These are phyloP conservation scores for Ailurus styani DNA, from an alignment of 2,113 vertebrate genomes.

Conservation along the genomic window DNA sequence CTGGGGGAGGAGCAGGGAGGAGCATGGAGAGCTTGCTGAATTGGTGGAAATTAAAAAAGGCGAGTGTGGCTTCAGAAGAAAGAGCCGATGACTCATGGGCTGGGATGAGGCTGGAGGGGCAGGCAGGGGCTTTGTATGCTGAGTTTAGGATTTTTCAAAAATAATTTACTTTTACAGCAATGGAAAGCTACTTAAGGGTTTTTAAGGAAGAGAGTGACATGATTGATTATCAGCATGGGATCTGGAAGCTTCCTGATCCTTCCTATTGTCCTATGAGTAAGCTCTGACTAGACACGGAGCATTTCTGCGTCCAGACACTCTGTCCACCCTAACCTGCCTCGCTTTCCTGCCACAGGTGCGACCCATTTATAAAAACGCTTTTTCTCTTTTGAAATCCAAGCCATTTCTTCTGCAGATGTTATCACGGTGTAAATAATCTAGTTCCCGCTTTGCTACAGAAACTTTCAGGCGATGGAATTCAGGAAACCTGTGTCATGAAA, in stretches of 20 bases:
- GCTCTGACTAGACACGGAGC: background rate
- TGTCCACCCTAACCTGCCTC: conserved; percentile 38
- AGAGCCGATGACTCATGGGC: background rate
- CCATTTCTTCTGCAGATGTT: conserved; percentile 59
- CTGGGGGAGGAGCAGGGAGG: no score
- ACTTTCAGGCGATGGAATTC: conserved; percentile 40
- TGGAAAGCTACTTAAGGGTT: conserved; percentile 48
- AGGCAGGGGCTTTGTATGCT: background rate
- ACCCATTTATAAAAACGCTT: conserved; percentile 63
- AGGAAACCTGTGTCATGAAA: conserved; percentile 60
- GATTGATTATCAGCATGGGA: conserved; percentile 38
- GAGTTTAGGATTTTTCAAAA: background rate
- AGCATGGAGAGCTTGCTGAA: background rate
- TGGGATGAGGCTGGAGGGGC: background rate
- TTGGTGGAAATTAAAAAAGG: background rate
- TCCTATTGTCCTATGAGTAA: background rate
- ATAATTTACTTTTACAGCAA: background rate
- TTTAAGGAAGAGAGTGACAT: conserved; percentile 21
- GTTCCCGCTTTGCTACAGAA: conserved; percentile 13
- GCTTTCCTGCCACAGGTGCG: conserved; percentile 56
- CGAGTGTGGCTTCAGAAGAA: background rate
- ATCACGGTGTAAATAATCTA: conserved; percentile 59
- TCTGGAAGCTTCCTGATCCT: conserved; percentile 1
- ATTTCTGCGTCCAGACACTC: conserved; percentile 37
- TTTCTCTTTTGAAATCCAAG: conserved; percentile 67